These are phyloP conservation scores for Pseudopleuronectes americanus DNA, from an alignment of 2,797 vertebrate species.

Conservation along the genomic window DNA sequence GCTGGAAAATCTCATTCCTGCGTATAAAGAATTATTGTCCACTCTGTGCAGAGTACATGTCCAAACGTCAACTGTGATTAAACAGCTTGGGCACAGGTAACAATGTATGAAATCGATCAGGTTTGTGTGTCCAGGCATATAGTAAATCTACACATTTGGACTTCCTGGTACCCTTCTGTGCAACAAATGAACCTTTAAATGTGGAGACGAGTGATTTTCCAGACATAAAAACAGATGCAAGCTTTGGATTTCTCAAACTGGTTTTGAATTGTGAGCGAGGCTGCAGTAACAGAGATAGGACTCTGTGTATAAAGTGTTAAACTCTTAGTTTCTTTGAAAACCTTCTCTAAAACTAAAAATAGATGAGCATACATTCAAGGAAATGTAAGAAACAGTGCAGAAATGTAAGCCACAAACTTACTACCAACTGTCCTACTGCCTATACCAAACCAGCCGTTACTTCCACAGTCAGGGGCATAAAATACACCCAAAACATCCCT, in stretches of 20 bases:
- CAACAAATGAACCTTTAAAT: constrained; percentile 19
- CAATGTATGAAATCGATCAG: constrained; percentile 43
- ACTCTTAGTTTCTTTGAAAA: no score
- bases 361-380: no score
- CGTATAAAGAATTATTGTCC: constrained; percentile 63
- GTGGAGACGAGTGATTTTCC: constrained; percentile 18
- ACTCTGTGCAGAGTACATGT: constrained; percentile 46
- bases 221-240: background rate
- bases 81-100: constrained; percentile 39
- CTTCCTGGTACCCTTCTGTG: background rate
- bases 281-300: no score
- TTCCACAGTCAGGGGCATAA: background rate
- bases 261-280: background rate
- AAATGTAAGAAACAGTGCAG: no score
- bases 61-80: constrained; percentile 58
- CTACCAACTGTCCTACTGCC: background rate
- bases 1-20: constrained; percentile 73
- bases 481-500: background rate
- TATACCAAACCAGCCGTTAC: background rate
- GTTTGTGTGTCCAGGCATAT: constrained; percentile 11
- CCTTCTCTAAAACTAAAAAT: no score
- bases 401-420: no score
- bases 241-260: background rate
- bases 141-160: constrained; percentile 4
- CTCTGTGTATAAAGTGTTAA: no score